These are phyloP conservation scores for Aplochiton taeniatus DNA, from an alignment of 2,797 vertebrate species.

Conservation along the genomic window DNA sequence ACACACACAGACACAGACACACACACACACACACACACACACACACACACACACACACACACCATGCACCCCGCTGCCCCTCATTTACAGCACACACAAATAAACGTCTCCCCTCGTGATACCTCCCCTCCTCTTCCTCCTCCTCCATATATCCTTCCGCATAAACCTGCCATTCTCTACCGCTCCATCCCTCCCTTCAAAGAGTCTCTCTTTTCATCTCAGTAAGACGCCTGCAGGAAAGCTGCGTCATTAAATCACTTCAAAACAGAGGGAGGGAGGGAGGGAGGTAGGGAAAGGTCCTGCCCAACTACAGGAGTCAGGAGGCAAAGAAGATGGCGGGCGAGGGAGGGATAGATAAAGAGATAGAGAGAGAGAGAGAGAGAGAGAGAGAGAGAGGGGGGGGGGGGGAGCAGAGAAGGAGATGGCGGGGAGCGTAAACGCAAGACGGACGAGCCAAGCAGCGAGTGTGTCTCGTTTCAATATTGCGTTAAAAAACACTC, in stretches of 20 bases:
- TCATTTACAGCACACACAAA: conserved; percentile 10
- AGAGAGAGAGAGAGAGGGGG: conserved; percentile 9
- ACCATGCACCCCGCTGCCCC: not conserved
- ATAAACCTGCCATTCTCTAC: conserved; percentile 2
- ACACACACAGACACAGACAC: too few species aligned
- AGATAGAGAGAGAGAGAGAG: not conserved
- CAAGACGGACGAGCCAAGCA: not conserved
- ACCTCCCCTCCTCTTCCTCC: conserved; percentile 19
- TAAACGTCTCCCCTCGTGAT: not conserved
- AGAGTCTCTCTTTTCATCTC: conserved; percentile 49
- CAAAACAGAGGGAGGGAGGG: conserved; percentile 40
- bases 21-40: conserved; percentile 6
- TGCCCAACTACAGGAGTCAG: not conserved
- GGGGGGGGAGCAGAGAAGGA: not conserved
- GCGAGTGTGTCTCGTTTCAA: not conserved
- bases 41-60: conserved; percentile 10
- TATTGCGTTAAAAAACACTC: not conserved
- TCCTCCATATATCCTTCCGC: conserved; percentile 14
- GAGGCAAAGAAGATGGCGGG: not conserved
- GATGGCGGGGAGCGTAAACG: not conserved
- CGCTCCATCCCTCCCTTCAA: conserved; percentile 34
- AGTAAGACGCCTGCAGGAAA: conserved; percentile 45
- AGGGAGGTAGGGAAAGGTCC: not conserved
- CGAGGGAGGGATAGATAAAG: not conserved
- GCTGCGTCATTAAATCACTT: conserved; percentile 54